A percentile compares a stretch with the other conserved stretches of the same genome.
Conservation (phyloP, 2,888 invertebrate species). For the Plusia festucae region DNA sequence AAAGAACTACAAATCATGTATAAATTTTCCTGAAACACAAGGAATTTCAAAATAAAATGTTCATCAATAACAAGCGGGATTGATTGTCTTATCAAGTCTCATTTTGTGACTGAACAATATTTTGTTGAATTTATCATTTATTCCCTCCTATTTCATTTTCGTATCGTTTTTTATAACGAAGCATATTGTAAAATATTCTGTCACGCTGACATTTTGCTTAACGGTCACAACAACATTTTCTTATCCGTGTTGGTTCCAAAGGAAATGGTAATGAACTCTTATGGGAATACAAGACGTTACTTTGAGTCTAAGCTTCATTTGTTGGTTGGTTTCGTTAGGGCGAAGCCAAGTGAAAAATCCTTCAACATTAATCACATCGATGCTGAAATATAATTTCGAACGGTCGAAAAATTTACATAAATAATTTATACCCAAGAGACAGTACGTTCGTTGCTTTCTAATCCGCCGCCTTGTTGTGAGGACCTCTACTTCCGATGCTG, state of each 20-base stretch:
- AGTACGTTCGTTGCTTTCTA: constrained; percentile 69
- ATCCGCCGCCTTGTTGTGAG: constrained; percentile 69
- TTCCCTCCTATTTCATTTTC: constrained; percentile 27
- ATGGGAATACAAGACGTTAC: constrained; percentile 68
- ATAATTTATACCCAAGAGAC: constrained; percentile 86
- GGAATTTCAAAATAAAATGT: not conserved
- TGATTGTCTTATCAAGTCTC: constrained; percentile 61
- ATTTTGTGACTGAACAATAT: constrained; percentile 75
- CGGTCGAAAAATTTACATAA: constrained; percentile 87
- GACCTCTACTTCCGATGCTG: constrained; percentile 66
- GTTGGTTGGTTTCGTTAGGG: constrained; percentile 82
- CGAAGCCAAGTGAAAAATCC: constrained; percentile 84
- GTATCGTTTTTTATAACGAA: constrained; percentile 9
- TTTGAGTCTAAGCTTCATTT: constrained; percentile 78
- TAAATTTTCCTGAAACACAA: not conserved
- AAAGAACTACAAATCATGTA: not conserved
- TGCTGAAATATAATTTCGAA: constrained; percentile 85
- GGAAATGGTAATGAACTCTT: constrained; percentile 79
- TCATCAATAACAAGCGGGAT: constrained; percentile 35
- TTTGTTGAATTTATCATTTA: constrained; percentile 44
- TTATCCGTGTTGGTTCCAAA: constrained; percentile 67
- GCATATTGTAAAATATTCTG: constrained; percentile 49
- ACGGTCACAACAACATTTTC: constrained; percentile 70
- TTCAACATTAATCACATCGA: constrained; percentile 85
- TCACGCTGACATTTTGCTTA: constrained; percentile 64